Evolutionary conservation across 2,888 invertebrate species (phyloP).

Genomic region (Cremastobaeus sp.): DNA sequence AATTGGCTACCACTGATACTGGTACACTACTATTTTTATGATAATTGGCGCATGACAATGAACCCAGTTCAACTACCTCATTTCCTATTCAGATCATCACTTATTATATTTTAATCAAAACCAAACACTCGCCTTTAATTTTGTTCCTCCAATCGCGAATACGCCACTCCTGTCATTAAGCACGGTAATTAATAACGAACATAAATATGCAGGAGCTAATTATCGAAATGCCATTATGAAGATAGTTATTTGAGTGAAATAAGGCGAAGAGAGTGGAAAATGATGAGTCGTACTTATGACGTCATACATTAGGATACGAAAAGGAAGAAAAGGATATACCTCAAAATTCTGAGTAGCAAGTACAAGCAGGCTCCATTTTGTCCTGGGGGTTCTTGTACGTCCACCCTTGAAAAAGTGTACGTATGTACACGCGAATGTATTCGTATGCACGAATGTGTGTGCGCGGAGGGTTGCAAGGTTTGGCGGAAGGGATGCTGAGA

Average conservation of each 20-base stretch:
- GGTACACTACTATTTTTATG: no score
- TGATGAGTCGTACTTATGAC: slow-evolving; percentile 56
- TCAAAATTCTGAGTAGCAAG: slow-evolving; percentile 69
- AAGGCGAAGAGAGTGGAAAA: slow-evolving; percentile 45
- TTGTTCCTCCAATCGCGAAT: no score
- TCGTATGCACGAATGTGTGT: slow-evolving; percentile 60
- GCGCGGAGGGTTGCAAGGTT: slow-evolving; percentile 65
- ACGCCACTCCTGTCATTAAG: no score
- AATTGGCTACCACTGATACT: no score
- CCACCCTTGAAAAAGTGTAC: slow-evolving; percentile 59
- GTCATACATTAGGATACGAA: slow-evolving; percentile 48
- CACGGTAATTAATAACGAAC: no score
- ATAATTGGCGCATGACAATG: no score
- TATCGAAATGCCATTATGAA: not conserved
- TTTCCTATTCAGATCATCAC: no score
- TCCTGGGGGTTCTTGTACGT: slow-evolving; percentile 74
- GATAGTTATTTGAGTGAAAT: not conserved
- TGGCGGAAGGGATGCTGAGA: slow-evolving; percentile 71
- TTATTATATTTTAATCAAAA: no score
- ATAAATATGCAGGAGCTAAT: no score
- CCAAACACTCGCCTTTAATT: no score
- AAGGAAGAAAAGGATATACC: slow-evolving; percentile 72
- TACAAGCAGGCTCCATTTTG: slow-evolving; percentile 77
- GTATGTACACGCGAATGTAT: slow-evolving; percentile 63
- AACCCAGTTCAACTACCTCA: no score